Conservation (phyloP, 1,140 invertebrate genomes). For the Eufriesea mexicana region DNA sequence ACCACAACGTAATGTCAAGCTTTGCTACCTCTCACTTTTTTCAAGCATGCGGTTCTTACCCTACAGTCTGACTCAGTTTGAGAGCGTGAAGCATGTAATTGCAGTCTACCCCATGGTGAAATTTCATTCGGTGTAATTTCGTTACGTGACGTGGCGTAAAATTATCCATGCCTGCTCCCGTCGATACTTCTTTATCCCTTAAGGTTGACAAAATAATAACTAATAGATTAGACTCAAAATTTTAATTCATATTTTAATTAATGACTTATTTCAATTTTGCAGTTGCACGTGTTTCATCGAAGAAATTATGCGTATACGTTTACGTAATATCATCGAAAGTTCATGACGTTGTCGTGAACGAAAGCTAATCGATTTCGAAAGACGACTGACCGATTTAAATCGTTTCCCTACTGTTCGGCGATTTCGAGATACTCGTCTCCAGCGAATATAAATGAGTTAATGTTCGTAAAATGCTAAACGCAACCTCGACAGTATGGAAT, state of each 20-base stretch:
- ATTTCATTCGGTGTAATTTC: conserved; percentile 26
- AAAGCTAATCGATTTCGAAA: conserved; percentile 57
- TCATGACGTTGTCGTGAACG: conserved; percentile 10
- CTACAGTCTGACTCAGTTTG: background rate
- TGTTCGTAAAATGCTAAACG: conserved; percentile 21
- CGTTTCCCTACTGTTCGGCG: background rate
- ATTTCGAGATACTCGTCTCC: conserved; percentile 12
- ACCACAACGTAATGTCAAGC: background rate
- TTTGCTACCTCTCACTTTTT: conserved; percentile 1
- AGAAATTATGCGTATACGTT: background rate
- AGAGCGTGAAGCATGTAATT: conserved; percentile 30
- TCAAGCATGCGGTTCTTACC: background rate
- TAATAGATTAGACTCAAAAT: too few species aligned
- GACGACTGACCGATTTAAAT: conserved; percentile 23
- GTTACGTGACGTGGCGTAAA: conserved; percentile 15
- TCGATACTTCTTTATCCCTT: background rate
- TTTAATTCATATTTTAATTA: background rate
- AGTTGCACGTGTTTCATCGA: background rate
- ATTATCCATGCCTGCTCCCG: background rate
- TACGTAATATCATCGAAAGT: conserved; percentile 5
- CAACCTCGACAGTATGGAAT: background rate
- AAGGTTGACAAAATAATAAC: too few species aligned
- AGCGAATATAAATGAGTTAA: conserved; percentile 24
- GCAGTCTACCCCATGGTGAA: background rate
- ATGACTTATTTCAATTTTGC: fast-evolving